These are phyloP conservation scores for Nautilus pompilius DNA, from an alignment of 1,140 invertebrate species.

Conservation along the genomic window DNA sequence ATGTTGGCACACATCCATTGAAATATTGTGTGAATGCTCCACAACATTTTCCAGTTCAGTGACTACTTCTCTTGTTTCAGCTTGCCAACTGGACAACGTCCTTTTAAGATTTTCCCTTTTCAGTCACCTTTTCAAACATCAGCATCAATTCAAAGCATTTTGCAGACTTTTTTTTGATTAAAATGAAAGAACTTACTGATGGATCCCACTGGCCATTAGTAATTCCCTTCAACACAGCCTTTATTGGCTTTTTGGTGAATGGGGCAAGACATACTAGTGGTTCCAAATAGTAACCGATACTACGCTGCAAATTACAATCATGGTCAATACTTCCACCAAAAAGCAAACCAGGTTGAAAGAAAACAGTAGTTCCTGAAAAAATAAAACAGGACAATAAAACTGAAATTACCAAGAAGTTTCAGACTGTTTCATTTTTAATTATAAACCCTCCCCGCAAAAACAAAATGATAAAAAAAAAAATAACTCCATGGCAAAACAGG, in stretches of 20 bases:
- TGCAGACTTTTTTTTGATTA: too few species aligned
- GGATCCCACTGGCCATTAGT: conserved; percentile 73
- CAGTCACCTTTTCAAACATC: too few species aligned
- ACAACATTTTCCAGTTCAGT: too few species aligned
- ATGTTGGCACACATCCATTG: too few species aligned
- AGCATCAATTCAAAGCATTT: too few species aligned
- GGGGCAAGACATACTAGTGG: conserved; percentile 82
- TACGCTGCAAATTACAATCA: conserved; percentile 77
- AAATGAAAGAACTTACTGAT: conserved; percentile 49
- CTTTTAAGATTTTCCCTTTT: too few species aligned
- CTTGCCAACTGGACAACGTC: too few species aligned
- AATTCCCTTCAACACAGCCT: conserved; percentile 79
- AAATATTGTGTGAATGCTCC: too few species aligned
- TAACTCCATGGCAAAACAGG: neutral
- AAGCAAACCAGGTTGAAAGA: conserved; percentile 85
- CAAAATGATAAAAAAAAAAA: conserved; percentile 3
- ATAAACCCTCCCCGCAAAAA: neutral
- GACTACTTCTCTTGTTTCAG: too few species aligned
- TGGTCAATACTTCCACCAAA: conserved; percentile 83
- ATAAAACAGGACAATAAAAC: neutral
- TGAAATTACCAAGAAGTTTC: neutral
- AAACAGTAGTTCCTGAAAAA: conserved; percentile 69
- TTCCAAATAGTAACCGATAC: conserved; percentile 92
- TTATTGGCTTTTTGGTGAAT: conserved; percentile 88
- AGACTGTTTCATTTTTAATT: neutral